phyloP scores from a whole-genome alignment of 2,113 vertebrate genomes.

The Chaetops frenatus region DNA sequence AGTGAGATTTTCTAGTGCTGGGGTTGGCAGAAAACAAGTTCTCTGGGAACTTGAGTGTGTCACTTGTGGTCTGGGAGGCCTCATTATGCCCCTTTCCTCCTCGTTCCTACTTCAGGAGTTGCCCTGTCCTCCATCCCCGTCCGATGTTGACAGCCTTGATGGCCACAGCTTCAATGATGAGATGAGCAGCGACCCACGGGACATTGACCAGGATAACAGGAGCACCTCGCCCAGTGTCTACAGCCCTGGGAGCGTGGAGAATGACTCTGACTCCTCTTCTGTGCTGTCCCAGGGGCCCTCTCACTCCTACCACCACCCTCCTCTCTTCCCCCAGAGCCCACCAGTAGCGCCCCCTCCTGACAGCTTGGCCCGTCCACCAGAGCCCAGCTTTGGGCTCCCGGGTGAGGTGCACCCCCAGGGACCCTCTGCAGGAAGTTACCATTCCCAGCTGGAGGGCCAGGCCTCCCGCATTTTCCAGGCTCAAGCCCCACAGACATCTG shows the following conservation, averaged over 20 bases:
- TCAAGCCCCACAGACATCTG: slow-evolving; percentile 63
- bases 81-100: neutral
- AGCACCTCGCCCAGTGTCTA: slow-evolving; percentile 96
- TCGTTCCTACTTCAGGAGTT: slow-evolving; percentile 58
- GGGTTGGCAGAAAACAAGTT: neutral
- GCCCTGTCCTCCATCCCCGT: slow-evolving; percentile 75
- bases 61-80: fast-evolving
- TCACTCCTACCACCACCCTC: slow-evolving; percentile 71
- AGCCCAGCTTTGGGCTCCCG: slow-evolving; percentile 58
- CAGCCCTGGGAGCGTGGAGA: slow-evolving; percentile 91
- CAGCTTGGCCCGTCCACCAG: slow-evolving; percentile 65
- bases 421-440: slow-evolving; percentile 57
- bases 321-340: slow-evolving; percentile 76
- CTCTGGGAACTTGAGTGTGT: neutral
- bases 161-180: slow-evolving; percentile 93
- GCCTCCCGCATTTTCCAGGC: slow-evolving; percentile 71
- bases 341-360: slow-evolving; percentile 63
- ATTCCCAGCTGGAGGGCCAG: slow-evolving; percentile 72
- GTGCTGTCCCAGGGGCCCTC: slow-evolving; percentile 74
- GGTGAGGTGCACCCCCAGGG: slow-evolving; percentile 62
- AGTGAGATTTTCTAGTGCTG: neutral
- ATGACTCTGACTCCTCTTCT: slow-evolving; percentile 88
- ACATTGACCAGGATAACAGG: slow-evolving; percentile 98
- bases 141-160: slow-evolving; percentile 83
- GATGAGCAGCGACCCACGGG: slow-evolving; percentile 90